These are phyloP conservation scores for Hypsibius dujardini DNA, from an alignment of 1,140 invertebrate genomes.

Conservation along the genomic window DNA sequence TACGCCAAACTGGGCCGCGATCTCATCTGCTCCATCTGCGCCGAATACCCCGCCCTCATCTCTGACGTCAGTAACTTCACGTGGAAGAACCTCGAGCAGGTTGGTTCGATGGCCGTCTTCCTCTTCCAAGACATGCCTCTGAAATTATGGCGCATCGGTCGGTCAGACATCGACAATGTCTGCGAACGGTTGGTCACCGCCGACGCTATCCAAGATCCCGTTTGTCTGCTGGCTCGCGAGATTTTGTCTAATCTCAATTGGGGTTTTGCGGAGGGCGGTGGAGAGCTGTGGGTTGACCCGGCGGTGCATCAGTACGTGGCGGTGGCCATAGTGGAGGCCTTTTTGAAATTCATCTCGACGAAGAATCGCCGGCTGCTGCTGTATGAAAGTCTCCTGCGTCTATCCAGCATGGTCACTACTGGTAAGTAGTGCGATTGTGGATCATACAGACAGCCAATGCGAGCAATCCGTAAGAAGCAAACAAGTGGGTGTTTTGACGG, in stretches of 20 bases:
- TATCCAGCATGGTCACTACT: slow-evolving; percentile 28
- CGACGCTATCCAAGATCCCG: neutral
- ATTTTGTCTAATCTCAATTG: slow-evolving; percentile 55
- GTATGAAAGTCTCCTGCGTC: slow-evolving; percentile 44
- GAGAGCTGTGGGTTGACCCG: slow-evolving; percentile 16
- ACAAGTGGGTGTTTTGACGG: too few relatives aligned
- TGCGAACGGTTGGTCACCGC: slow-evolving; percentile 11
- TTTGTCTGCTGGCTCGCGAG: slow-evolving; percentile 40
- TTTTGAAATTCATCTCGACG: slow-evolving; percentile 43
- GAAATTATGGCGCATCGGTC: neutral
- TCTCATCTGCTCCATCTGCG: neutral
- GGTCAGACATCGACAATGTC: neutral
- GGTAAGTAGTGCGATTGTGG: too few relatives aligned
- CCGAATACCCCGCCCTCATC: neutral
- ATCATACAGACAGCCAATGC: too few relatives aligned
- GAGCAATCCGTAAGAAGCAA: too few relatives aligned
- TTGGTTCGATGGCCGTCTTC: slow-evolving; percentile 6
- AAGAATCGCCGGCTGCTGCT: slow-evolving; percentile 35
- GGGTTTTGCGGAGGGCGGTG: slow-evolving; percentile 38
- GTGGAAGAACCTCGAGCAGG: neutral
- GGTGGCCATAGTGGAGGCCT: slow-evolving; percentile 46
- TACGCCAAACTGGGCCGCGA: neutral
- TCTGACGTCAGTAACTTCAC: neutral
- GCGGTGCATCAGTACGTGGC: slow-evolving; percentile 38
- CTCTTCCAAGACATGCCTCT: slow-evolving; percentile 7